Evolutionary conservation across 2,888 invertebrate species (phyloP), one percentile per base, ranked within the genome.

Genomic region (Corbicula japonica): DNA sequence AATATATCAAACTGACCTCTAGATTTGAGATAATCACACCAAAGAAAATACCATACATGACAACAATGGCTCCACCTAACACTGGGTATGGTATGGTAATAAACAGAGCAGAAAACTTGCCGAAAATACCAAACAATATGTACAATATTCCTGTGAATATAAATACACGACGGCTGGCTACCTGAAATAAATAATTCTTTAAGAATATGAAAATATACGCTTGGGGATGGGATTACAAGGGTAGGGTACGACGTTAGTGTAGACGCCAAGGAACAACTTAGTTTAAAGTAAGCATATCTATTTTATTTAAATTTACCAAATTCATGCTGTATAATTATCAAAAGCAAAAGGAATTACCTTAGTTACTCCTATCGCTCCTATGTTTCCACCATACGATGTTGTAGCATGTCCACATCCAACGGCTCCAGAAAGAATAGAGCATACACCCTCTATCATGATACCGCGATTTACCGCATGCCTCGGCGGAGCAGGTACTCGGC

Each of bases 361-460:
- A 1, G 97, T 97, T 1, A 97, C 96, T 52, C 97, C 97, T 85
- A 98, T 97, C 0, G 97, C 97, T 0, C 97, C 97, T 44, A 98
- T 97, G 92, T 98, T 98, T 92, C 97, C 97, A 35, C 97, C 97
- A 89, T 97, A 97, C 1, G 97, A 97, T 88, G 97, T 97, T 65
- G 97, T 97, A 0, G 97, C 97, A 89, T 97, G 97, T 0, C 97
- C 97, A 52, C 96, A 95, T n/a, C 97, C 97, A 95, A 97, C 96
- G 4, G 97, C 94, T 0, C 97, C 97, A 0, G 97, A 96, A 41
- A 97, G 93, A 70, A 97, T 94, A 0, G 97, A 97, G 46, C 97
- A 97, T 0, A 97, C 92, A 0, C 97, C 97, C 93, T 97, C 97
- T 0, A 96, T 96, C 56, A 96, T 73, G 18, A 91, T 87, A n/a